Evolutionary conservation across 1,140 invertebrate species (phyloP).

Genomic region (Amyelois transitella): DNA sequence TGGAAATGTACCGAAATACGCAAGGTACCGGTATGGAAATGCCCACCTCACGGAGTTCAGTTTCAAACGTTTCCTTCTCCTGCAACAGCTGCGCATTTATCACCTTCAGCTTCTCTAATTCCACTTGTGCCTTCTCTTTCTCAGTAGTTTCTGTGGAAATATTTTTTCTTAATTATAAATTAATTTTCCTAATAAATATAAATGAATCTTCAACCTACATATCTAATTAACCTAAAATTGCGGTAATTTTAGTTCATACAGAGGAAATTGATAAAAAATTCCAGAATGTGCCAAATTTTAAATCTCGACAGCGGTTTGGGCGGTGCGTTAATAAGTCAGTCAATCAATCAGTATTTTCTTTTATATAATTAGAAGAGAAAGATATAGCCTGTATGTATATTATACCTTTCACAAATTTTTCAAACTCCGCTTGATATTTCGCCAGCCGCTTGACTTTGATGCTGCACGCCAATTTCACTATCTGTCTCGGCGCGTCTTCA

Average conservation of each 20-base stretch:
- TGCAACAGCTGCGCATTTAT: constrained; percentile 62
- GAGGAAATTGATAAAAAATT: no score
- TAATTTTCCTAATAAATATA: no score
- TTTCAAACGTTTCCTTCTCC: constrained; percentile 58
- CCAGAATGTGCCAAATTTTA: no score
- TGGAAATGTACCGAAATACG: not conserved
- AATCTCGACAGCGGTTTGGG: no score
- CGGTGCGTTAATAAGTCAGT: no score
- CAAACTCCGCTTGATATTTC: constrained; percentile 96
- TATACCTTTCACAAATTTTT: constrained; percentile 67
- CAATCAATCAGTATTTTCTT: no score
- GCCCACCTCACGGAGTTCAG: constrained; percentile 53
- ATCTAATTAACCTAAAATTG: no score
- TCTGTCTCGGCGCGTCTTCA: constrained; percentile 89
- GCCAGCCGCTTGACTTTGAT: constrained; percentile 92
- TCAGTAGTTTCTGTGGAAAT: constrained; percentile 57
- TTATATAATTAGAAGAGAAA: constrained; percentile 1
- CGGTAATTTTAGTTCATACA: no score
- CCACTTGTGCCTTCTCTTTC: constrained; percentile 85
- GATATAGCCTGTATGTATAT: no score
- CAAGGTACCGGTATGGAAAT: not conserved
- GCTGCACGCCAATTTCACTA: constrained; percentile 92
- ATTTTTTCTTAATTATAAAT: not conserved
- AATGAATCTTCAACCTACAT: no score
- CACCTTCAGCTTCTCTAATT: constrained; percentile 83